phyloP scores from a whole-genome alignment of 53 echinoderm and acorn worm species.

The Echinarachnius parma region DNA sequence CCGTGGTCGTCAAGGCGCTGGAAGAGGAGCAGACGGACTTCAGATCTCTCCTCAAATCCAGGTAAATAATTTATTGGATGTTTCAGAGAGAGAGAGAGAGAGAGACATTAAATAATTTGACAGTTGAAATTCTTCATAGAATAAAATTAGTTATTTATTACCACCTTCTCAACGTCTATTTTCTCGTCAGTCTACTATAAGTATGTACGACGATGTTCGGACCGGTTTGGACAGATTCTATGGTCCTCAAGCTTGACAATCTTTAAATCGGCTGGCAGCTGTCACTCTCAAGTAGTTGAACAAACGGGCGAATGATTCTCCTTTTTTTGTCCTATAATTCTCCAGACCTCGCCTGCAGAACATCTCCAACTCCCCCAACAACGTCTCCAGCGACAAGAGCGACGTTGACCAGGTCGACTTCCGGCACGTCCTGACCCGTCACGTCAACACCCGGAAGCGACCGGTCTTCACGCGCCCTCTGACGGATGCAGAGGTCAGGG shows the following conservation, averaged over 20 bases:
- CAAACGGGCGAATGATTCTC: background rate
- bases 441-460: slow-evolving; percentile 73
- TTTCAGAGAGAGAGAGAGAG: background rate
- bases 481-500: slow-evolving; percentile 48
- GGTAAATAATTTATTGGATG: too few relatives aligned
- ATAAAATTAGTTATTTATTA: too few relatives aligned
- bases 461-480: slow-evolving; percentile 64
- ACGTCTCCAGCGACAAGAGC: slow-evolving; percentile 50
- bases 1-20: slow-evolving; percentile 72
- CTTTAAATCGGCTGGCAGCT: too few relatives aligned
- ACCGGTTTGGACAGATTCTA: too few relatives aligned
- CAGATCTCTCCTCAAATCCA: slow-evolving; percentile 73
- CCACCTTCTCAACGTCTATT: too few relatives aligned
- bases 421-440: slow-evolving; percentile 89
- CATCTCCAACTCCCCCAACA: slow-evolving; percentile 67
- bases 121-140: too few relatives aligned
- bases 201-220: too few relatives aligned
- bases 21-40: slow-evolving; percentile 94
- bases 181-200: too few relatives aligned
- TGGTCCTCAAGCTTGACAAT: too few relatives aligned
- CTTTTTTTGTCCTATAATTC: background rate
- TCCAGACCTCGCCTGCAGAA: slow-evolving; percentile 83
- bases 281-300: too few relatives aligned
- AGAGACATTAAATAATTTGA: too few relatives aligned
- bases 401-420: slow-evolving; percentile 86